phyloP scores from a whole-genome alignment of 2,888 invertebrate genomes.

The Steinernema carpocapsae region DNA sequence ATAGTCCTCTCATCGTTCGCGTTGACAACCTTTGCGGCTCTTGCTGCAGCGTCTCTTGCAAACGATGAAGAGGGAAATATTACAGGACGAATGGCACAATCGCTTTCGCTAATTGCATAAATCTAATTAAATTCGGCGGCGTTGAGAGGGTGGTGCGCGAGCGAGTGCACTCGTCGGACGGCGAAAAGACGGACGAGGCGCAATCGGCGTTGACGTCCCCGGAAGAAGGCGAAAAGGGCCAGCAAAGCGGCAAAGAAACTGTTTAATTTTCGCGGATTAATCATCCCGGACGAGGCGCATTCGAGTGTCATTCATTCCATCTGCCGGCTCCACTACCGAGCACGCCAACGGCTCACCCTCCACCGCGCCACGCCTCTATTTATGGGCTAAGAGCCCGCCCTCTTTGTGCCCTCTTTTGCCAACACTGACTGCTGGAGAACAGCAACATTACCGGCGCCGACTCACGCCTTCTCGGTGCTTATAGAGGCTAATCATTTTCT shows the following conservation, averaged over 20 bases:
- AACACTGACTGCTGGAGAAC: slow-evolving; percentile 11
- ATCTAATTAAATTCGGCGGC: slow-evolving; percentile 34
- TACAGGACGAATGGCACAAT: slow-evolving; percentile 13
- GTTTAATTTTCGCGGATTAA: slow-evolving; percentile 35
- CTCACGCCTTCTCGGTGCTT: slow-evolving; percentile 5
- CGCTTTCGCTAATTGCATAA: slow-evolving; percentile 32
- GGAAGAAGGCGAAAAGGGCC: slow-evolving; percentile 14
- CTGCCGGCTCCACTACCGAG: slow-evolving; percentile 2
- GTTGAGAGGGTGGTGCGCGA: slow-evolving; percentile 13
- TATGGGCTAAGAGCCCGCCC: slow-evolving; percentile 26
- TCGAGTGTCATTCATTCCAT: slow-evolving; percentile 35
- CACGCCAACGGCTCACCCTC: no score
- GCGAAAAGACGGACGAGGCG: slow-evolving; percentile 28
- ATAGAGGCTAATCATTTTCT: slow-evolving; percentile 28
- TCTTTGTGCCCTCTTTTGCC: slow-evolving; percentile 31
- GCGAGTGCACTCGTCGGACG: neutral
- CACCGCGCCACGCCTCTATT: slow-evolving; percentile 30
- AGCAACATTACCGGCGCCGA: slow-evolving; percentile 33
- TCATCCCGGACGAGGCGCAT: slow-evolving; percentile 32
- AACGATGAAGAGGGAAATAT: neutral
- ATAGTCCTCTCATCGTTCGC: slow-evolving; percentile 10
- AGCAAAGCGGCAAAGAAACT: slow-evolving; percentile 14
- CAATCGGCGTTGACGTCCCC: slow-evolving; percentile 13
- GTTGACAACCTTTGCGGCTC: slow-evolving; percentile 5
- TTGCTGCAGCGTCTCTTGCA: neutral